Evolutionary conservation across 2,888 invertebrate species (phyloP), one percentile per base, ranked within the genome.

Genomic region (Coecobrya sp.): DNA sequence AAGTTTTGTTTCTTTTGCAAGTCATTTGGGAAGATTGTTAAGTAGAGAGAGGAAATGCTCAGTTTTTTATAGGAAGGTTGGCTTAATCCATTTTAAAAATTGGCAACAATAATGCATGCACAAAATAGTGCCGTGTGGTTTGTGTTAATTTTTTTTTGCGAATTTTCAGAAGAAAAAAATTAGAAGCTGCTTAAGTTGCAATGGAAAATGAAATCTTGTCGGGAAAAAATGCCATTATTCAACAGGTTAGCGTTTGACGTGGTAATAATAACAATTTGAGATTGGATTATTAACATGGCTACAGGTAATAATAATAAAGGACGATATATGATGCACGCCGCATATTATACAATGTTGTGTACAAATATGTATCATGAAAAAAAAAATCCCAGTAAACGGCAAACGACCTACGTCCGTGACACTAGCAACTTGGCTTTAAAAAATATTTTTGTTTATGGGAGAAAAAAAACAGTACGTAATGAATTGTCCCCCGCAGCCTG

Each of bases 401-500:
- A 65, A 68, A 45, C 45, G 65, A 85, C 65, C 65, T 85, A 65
- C 85, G 65, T 85, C 85, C 65, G 45, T 85, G 65, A 85, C 65
- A 85, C 45, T 49, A 49, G 49, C 22, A 76, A 49, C 45, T 49
- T 76, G 49, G 49, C 16, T 52, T 73, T 16, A 45, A 59, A n/a
- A n/a, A n/a, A n/a, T n/a, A 36, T 30, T 55, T 49, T 36, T 84
- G 49, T 22, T 45, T 65, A 22, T 79, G 52, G 42, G 25, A 68
- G 42, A 52, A 79, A 79, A 79, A 55, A n/a, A n/a, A n/a, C n/a
- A n/a, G n/a, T 49, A 45, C 76, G 76, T 79, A 87, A 92, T 92
- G 88, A 65, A 92, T 85, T 92, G 88, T 92, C 92, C 92, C 92
- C 92, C 82, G 87, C 85, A 92, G 92, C 87, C 52, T 82, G 76